Base-by-base conservation (phyloP, 2,797 vertebrate genomes). In the Odontamblyopus rebecca region DNA sequence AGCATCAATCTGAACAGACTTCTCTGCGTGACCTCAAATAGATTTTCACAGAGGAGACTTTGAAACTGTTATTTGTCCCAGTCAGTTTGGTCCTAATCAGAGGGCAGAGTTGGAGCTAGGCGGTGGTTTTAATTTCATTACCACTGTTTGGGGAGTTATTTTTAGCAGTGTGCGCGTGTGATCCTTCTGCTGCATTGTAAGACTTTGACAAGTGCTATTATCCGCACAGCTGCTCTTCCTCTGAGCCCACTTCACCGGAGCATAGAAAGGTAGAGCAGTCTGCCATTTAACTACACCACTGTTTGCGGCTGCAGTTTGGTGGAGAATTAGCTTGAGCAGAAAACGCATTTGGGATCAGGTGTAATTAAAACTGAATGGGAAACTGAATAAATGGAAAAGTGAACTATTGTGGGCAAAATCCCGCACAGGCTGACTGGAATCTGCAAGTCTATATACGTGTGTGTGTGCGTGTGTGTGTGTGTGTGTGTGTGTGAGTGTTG, bases 201-300 rank as follows among this genome's bases (percentile, higher is more conserved):
- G 79, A 85, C 72, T 85, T 88, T 89, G 84, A 90, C 86, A 88
- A 85, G 85, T 83, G 82, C 78, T 86, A 88, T 92, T 88, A 89
- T 89, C 89, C 84, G 85, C 82, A 81, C 81, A 85, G 82, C 76
- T 30, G 76, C 83, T 85, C 83, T 84, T 85, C 72, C 73, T 84
- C 78, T 70, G 79, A 85, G 83, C 75, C 76, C 60, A 74, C 86
- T 89, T 85, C 89, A 87, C 85, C 84, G 75, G 79, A 69, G 59
- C 62, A 77, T 70, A 78, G 83, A 80, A 86, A 84, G 75, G 69
- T 79, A 70, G 82, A 75, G 69, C 70, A 77, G 85, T 83, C 72
- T 72, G 70, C 74, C 62, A 70, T 78, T 82, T 86, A 73, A 77
- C 82, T 81, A 82, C 53, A 54, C 75, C 61, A 63, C 72, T 4